Base-by-base conservation (phyloP, 2,888 invertebrate genomes). In the Ypsolopha scabrella region DNA sequence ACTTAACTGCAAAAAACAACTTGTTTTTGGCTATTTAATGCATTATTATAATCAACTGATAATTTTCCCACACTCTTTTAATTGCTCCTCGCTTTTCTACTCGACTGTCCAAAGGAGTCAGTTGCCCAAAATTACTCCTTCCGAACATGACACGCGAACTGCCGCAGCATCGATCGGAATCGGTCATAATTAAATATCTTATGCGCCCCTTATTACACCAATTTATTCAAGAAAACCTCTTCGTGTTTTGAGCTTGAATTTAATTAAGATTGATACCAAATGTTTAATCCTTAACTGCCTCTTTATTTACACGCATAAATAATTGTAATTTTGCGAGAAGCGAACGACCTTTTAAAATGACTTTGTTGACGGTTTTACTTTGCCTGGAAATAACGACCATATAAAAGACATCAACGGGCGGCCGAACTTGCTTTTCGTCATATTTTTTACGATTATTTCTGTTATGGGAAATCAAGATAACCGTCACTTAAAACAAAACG, bases 141-240 rank as follows among this genome's bases (percentile, higher is more conserved):
- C 69, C 66, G 72, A 68, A 65, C 69, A 60, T 72, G 80, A 80
- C 82, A 82, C 80, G 80, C 82, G 70, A 80, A 7, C 14, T 35
- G 45, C 70, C 68, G 68, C 70, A 64, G 64, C 66, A 63, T 68
- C 67, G 81, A 81, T 82, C 74, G 68, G 60, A 80, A 81, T 82
- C 80, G 67, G 59, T 69, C 67, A 71, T 81, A 85, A 85, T 85
- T 82, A 83, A 82, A 81, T 79, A 80, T 80, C 76, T 76, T 70
- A 73, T 77, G 76, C 72, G 69, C 73, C 67, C 70, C 75, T 79
- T 79, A 78, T 79, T 80, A 75, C 71, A 72, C 69, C 73, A 75
- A 80, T 83, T 78, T 83, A 82, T 82, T 79, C 72, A 66, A 68
- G 41, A 53, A 53, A 48, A 37, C 45, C 36, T 71, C 67, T 61